Percentiles rank a stretch among this genome's conserved stretches.
phyloP scores from a whole-genome alignment of 2,113 vertebrate species.

The Anoura caudifer region DNA sequence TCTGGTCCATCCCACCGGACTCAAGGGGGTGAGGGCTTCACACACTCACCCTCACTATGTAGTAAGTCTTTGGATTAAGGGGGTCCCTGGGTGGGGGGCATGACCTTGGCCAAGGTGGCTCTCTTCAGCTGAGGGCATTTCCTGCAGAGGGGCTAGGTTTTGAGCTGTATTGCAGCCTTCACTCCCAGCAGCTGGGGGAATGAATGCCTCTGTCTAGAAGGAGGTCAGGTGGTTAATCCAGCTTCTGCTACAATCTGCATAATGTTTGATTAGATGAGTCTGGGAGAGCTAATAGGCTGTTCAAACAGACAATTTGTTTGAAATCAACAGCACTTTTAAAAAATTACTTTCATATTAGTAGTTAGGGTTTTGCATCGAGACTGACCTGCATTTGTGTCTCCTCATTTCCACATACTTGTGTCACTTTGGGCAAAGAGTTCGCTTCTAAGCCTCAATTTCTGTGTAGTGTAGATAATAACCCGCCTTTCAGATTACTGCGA shows the following conservation, averaged over 20 bases:
- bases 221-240: not conserved
- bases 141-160: not conserved
- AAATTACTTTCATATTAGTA: not conserved
- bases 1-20: not conserved
- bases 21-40: not conserved
- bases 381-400: not conserved
- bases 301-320: not conserved
- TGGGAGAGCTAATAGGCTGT: not conserved
- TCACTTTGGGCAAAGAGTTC: not conserved
- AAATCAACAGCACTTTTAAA: not conserved
- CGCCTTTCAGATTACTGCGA: not conserved
- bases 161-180: not conserved
- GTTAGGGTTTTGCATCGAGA: not conserved
- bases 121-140: not conserved
- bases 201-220: not conserved
- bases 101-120: not conserved
- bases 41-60: not conserved
- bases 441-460: not conserved
- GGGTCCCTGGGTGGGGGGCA: no score
- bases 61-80: not conserved
- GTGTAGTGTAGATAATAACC: not conserved
- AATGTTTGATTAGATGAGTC: not conserved
- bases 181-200: not conserved
- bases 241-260: not conserved
- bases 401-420: not conserved